A percentile compares a stretch with the other conserved stretches of the same genome.
phyloP scores from a whole-genome alignment of 1,140 invertebrate genomes.

The Neodiprion virginianus region DNA sequence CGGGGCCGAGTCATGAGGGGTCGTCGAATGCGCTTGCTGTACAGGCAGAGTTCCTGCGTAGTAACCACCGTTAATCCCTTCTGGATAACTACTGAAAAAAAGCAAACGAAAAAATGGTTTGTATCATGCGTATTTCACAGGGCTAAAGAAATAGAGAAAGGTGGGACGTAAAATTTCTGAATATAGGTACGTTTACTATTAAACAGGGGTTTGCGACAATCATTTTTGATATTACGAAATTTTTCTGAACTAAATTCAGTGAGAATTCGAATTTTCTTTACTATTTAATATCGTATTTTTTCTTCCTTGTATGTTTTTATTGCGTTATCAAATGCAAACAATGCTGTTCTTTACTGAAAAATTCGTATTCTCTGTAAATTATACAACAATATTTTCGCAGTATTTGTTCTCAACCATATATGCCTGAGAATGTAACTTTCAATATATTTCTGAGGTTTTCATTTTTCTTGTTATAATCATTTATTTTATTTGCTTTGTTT shows the following conservation, averaged over 20 bases:
- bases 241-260: too few species aligned
- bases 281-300: too few species aligned
- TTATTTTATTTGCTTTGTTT: not conserved
- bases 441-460: not conserved
- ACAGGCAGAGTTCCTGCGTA: slow-evolving; percentile 73
- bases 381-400: not conserved
- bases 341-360: slow-evolving; percentile 42
- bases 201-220: too few species aligned
- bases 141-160: too few species aligned
- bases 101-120: not conserved
- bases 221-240: too few species aligned
- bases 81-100: slow-evolving; percentile 62
- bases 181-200: too few species aligned
- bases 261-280: too few species aligned
- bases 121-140: not conserved
- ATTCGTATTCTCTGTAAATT: not conserved
- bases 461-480: too few species aligned
- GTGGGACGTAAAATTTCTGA: too few species aligned
- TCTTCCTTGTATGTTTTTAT: slow-evolving; percentile 23
- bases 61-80: slow-evolving; percentile 75
- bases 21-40: slow-evolving; percentile 79
- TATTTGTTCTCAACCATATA: not conserved
- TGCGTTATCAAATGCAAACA: slow-evolving; percentile 21
- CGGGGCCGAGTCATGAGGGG: slow-evolving; percentile 72
- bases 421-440: not conserved